phyloP scores from a whole-genome alignment of 2,797 vertebrate genomes.

The Carapus acus region DNA sequence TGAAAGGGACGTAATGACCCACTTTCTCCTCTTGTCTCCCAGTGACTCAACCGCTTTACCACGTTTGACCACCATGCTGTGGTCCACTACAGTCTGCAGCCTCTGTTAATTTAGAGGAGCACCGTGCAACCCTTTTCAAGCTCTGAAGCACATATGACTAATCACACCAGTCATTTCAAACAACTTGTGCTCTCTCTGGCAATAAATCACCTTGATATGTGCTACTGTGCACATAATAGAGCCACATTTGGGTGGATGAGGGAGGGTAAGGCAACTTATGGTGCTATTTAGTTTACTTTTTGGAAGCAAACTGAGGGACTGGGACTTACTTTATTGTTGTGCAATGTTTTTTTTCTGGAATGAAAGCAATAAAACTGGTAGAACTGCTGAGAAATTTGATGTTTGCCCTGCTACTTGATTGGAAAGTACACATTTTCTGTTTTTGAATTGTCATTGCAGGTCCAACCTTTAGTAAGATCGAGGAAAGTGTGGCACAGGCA shows the following conservation, averaged over 20 bases:
- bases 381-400: slow-evolving; percentile 38
- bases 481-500: slow-evolving; percentile 33
- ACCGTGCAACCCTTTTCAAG: slow-evolving; percentile 49
- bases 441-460: slow-evolving; percentile 3
- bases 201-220: slow-evolving; percentile 77
- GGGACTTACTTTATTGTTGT: slow-evolving; percentile 50
- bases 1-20: slow-evolving; percentile 71
- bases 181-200: slow-evolving; percentile 71
- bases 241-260: slow-evolving; percentile 59
- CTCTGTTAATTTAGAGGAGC: slow-evolving; percentile 74
- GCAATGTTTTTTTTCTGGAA: slow-evolving; percentile 61
- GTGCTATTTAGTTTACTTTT: slow-evolving; percentile 61
- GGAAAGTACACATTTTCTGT: slow-evolving; percentile 22
- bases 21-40: slow-evolving; percentile 66
- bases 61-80: slow-evolving; percentile 73
- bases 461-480: slow-evolving; percentile 30
- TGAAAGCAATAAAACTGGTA: slow-evolving; percentile 48
- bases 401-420: slow-evolving; percentile 20
- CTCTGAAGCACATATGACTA: slow-evolving; percentile 76
- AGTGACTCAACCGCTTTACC: slow-evolving; percentile 61
- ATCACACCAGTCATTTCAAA: slow-evolving; percentile 79
- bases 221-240: slow-evolving; percentile 73
- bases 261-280: slow-evolving; percentile 54
- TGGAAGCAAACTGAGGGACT: slow-evolving; percentile 53
- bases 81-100: slow-evolving; percentile 66